A percentile compares a stretch with the other conserved stretches of the same genome.
These are phyloP conservation scores for Telmatherina bonti DNA, from an alignment of 2,797 vertebrate genomes.

Conservation along the genomic window DNA sequence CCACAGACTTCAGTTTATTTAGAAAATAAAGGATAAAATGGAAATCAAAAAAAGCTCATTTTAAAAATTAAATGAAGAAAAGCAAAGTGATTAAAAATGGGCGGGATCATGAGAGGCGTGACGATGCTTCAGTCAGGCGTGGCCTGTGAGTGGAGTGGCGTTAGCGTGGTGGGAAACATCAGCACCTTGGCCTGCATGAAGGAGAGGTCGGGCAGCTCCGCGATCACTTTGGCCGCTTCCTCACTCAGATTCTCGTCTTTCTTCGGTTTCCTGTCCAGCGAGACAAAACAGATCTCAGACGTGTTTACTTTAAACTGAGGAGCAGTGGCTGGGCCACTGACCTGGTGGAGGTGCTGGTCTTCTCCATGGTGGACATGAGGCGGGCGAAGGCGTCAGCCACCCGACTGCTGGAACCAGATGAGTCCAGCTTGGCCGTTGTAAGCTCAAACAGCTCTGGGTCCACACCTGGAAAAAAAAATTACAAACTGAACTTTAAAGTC, in stretches of 20 bases:
- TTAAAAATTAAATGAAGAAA: not conserved
- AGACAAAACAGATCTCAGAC: not conserved
- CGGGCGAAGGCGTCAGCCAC: slow-evolving; percentile 94
- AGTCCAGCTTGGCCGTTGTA: slow-evolving; percentile 94
- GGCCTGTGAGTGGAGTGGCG: slow-evolving; percentile 82
- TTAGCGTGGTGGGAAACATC: slow-evolving; percentile 96
- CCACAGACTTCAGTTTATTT: slow-evolving; percentile 18
- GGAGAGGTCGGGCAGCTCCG: slow-evolving; percentile 91
- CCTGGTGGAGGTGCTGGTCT: slow-evolving; percentile 96
- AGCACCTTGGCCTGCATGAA: slow-evolving; percentile 99
- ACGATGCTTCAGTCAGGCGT: slow-evolving; percentile 58
- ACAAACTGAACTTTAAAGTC: too few species aligned
- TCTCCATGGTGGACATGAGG: slow-evolving; percentile 97
- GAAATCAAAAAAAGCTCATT: not conserved
- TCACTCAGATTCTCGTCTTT: slow-evolving; percentile 94
- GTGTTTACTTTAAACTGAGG: rapidly evolving
- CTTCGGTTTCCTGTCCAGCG: slow-evolving; percentile 86
- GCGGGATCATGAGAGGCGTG: slow-evolving; percentile 1
- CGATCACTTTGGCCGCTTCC: slow-evolving; percentile 92
- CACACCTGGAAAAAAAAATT: slow-evolving; percentile 91
- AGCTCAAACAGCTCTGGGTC: slow-evolving; percentile 97
- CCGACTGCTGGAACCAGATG: slow-evolving; percentile 82
- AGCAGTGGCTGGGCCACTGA: too few species aligned
- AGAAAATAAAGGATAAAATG: not conserved
- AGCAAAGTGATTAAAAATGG: not conserved